These are phyloP conservation scores for Trichonephila clavipes DNA, from an alignment of 1,140 invertebrate species.

Conservation along the genomic window DNA sequence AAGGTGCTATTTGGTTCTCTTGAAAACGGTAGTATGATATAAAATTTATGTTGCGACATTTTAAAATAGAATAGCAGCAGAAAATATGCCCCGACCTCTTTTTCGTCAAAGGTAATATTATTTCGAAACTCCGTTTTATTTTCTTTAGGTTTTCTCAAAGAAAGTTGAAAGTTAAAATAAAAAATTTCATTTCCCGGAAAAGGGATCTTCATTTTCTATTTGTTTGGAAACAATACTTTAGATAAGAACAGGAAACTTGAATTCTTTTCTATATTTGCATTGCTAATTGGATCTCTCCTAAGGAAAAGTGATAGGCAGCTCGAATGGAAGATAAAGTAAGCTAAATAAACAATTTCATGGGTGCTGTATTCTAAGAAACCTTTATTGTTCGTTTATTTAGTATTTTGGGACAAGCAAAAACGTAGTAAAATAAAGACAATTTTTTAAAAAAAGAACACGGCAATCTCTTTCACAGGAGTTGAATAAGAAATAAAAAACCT, in stretches of 20 bases:
- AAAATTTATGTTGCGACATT: no score
- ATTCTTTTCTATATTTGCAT: constrained; percentile 10
- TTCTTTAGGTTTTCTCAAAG: not conserved
- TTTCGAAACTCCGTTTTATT: not conserved
- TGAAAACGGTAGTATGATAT: no score
- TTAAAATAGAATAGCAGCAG: no score
- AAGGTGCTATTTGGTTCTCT: no score
- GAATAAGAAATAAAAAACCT: no score
- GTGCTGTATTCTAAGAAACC: not conserved
- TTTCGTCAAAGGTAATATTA: no score
- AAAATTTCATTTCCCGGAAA: constrained; percentile 10
- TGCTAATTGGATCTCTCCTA: not conserved
- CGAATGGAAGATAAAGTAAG: not conserved
- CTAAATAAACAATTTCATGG: not conserved
- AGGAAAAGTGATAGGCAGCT: not conserved
- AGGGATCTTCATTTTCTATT: not conserved
- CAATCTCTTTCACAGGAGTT: no score
- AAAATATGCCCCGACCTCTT: no score
- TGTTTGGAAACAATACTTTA: not conserved
- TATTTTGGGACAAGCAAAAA: no score
- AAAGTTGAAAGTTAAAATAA: not conserved
- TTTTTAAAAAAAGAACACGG: no score
- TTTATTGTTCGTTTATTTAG: not conserved
- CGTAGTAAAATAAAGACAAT: no score
- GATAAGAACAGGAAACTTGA: not conserved